Evolutionary conservation across 2,797 vertebrate species (phyloP).

Genomic region (Clarias pachynema): DNA sequence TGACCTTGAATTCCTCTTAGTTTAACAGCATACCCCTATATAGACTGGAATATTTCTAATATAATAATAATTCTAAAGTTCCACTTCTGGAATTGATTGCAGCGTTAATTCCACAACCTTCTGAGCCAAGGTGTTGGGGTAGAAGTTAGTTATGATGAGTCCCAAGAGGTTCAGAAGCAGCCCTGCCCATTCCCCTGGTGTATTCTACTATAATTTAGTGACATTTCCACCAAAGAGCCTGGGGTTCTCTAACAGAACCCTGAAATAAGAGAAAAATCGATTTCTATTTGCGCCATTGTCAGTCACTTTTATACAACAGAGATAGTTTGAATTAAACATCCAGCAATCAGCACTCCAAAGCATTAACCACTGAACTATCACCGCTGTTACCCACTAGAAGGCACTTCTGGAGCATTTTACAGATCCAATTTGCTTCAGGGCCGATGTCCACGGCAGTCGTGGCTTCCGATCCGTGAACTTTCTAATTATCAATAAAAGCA

Average conservation of each 20-base stretch:
- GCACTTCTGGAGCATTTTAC: background rate
- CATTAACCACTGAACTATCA: background rate
- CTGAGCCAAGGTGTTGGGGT: background rate
- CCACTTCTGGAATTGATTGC: background rate
- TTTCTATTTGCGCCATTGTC: background rate
- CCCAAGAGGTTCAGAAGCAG: background rate
- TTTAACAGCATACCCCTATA: background rate
- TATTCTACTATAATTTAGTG: background rate
- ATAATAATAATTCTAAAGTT: background rate
- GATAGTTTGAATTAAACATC: background rate
- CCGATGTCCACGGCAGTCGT: background rate
- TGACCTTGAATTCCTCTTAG: background rate
- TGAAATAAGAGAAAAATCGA: background rate
- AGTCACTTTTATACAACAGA: background rate
- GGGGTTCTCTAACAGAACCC: background rate
- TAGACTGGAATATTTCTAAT: too few relatives aligned
- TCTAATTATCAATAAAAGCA: background rate
- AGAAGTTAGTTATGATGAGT: background rate
- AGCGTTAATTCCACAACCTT: background rate
- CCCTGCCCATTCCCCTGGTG: background rate
- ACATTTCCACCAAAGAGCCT: background rate
- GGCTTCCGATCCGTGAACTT: background rate
- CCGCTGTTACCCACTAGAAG: background rate
- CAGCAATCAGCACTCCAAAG: background rate
- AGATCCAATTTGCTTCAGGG: background rate